phyloP scores from a whole-genome alignment of 1,140 invertebrate genomes.

The Oscheius sp. region DNA sequence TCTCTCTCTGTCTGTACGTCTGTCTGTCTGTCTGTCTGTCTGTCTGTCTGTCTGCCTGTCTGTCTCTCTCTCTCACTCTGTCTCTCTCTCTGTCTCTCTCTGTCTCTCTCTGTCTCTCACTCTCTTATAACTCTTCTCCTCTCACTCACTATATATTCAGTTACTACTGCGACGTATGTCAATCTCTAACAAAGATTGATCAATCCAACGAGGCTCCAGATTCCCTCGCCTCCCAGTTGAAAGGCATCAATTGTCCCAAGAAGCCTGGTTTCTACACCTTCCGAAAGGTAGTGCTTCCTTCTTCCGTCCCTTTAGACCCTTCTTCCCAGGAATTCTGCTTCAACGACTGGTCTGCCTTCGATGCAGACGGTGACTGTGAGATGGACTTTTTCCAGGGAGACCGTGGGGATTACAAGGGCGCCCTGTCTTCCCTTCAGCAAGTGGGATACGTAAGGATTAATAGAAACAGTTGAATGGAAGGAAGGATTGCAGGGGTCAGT shows the following conservation, averaged over 20 bases:
- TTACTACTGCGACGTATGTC: constrained; percentile 60
- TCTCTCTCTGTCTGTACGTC: no score
- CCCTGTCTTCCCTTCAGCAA: constrained; percentile 55
- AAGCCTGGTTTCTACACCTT: constrained; percentile 57
- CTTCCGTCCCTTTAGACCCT: not conserved
- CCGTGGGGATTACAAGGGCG: constrained; percentile 54
- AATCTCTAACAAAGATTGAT: constrained; percentile 52
- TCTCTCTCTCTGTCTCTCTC: not conserved
- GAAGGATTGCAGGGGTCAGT: constrained; percentile 52
- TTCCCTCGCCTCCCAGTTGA: constrained; percentile 35
- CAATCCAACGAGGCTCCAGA: constrained; percentile 5
- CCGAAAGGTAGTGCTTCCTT: constrained; percentile 40
- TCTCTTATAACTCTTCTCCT: no score
- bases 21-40: no score
- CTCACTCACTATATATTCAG: no score
- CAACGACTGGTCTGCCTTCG: constrained; percentile 59
- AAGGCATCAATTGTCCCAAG: constrained; percentile 55
- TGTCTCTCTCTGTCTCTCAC: not conserved
- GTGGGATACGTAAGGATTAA: constrained; percentile 55
- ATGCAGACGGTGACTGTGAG: constrained; percentile 57
- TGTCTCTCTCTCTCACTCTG: no score
- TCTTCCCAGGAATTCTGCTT: constrained; percentile 55
- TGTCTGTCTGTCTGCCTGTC: no score
- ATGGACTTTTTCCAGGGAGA: constrained; percentile 55
- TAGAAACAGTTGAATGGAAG: not conserved